These are phyloP conservation scores for Pyrocephalus nanus DNA, from an alignment of 2,797 vertebrate species.

Conservation along the genomic window DNA sequence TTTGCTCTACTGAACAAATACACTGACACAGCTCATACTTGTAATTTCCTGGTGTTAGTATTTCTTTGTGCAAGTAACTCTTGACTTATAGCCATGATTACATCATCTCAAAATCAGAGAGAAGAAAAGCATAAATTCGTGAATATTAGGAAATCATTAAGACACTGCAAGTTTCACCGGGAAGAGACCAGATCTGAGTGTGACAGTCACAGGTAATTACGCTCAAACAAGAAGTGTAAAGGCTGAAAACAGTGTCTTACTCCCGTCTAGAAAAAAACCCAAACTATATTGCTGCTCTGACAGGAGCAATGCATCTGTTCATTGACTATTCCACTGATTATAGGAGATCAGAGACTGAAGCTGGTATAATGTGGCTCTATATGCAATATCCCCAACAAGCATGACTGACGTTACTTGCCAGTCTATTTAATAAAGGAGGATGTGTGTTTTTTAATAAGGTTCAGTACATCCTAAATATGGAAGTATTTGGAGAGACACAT, in stretches of 20 bases:
- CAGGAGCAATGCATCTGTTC: not conserved
- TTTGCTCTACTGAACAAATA: not conserved
- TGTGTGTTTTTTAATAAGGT: not conserved
- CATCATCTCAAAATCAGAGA: not conserved
- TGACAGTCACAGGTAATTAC: not conserved
- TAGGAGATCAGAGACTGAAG: not conserved
- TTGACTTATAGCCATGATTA: not conserved
- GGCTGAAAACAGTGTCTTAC: not conserved
- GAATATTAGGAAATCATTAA: not conserved
- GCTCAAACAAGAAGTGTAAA: not conserved
- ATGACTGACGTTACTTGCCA: not conserved
- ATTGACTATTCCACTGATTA: not conserved
- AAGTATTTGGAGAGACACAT: not conserved
- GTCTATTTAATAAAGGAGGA: not conserved
- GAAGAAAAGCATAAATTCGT: not conserved
- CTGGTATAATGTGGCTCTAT: not conserved
- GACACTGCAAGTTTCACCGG: not conserved
- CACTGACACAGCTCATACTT: not conserved
- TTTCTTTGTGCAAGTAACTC: not conserved
- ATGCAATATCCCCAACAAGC: not conserved
- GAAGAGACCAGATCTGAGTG: not conserved
- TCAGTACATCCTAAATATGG: not conserved
- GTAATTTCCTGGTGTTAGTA: not conserved
- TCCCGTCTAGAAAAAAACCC: not conserved
- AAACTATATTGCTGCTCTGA: not conserved